phyloP scores from a whole-genome alignment of 2,797 vertebrate genomes.

The Arnoldichthys spilopterus region DNA sequence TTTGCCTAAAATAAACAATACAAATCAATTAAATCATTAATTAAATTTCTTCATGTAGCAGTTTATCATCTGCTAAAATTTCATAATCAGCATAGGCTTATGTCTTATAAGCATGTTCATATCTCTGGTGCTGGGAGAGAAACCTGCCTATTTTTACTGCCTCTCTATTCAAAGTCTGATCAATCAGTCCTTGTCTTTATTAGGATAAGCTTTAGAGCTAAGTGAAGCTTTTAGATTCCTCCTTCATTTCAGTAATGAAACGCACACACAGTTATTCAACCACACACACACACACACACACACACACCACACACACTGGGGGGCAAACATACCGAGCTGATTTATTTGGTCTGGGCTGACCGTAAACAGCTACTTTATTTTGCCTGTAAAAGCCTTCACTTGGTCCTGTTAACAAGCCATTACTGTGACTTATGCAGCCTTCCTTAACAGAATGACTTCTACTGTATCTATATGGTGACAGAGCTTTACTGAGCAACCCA shows the following conservation, averaged over 20 bases:
- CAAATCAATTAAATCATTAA: too few species aligned
- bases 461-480: constrained; percentile 66
- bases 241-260: constrained; percentile 86
- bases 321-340: constrained; percentile 67
- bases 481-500: constrained; percentile 73
- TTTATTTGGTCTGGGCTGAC: constrained; percentile 82
- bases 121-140: background rate
- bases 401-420: constrained; percentile 88
- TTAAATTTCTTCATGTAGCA: too few species aligned
- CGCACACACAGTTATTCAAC: constrained; percentile 69
- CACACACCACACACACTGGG: constrained; percentile 67
- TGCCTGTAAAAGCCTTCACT: constrained; percentile 86
- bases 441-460: constrained; percentile 73
- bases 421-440: constrained; percentile 82
- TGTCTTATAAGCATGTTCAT: too few species aligned
- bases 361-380: constrained; percentile 87
- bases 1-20: too few species aligned
- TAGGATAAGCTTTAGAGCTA: constrained; percentile 68
- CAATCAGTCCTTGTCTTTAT: constrained; percentile 37
- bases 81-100: too few species aligned
- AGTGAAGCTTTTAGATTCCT: constrained; percentile 72
- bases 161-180: background rate
- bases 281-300: constrained; percentile 60
- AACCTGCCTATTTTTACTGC: constrained; percentile 25
- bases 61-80: too few species aligned